Percentiles rank a stretch among this genome's conserved stretches.
Evolutionary conservation across 2,888 invertebrate genomes (phyloP).

Genomic region (Plebejus anna): DNA sequence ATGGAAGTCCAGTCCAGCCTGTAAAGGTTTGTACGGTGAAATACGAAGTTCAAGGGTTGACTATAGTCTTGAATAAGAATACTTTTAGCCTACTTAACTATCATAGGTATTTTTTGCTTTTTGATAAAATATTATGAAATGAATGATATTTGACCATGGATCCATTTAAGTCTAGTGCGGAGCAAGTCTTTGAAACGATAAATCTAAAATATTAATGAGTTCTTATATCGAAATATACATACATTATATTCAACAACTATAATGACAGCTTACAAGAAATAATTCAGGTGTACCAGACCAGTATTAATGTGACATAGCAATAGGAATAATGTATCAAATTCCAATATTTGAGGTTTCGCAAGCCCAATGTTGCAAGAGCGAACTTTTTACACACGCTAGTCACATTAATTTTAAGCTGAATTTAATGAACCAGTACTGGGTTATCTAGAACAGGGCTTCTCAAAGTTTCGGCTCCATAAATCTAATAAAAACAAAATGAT

Average conservation of each 20-base stretch:
- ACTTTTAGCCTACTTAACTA: not conserved
- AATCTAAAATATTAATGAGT: not conserved
- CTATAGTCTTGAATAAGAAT: not conserved
- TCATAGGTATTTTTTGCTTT: not conserved
- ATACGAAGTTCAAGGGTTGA: too few relatives aligned
- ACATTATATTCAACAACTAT: not conserved
- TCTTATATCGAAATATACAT: not conserved
- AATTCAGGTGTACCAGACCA: not conserved
- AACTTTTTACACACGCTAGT: conserved; percentile 22
- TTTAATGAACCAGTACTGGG: conserved; percentile 17
- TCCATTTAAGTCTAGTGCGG: not conserved
- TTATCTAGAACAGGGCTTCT: not conserved
- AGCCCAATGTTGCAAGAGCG: conserved; percentile 11
- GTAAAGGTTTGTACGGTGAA: too few relatives aligned
- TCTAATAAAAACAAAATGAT: not conserved
- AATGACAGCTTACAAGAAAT: not conserved
- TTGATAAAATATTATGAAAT: not conserved
- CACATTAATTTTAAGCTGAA: not conserved
- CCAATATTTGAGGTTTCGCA: conserved; percentile 22
- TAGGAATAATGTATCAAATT: conserved; percentile 31
- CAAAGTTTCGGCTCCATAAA: not conserved
- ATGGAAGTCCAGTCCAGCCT: too few relatives aligned
- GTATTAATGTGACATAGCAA: not conserved
- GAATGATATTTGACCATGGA: not conserved
- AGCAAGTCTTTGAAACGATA: not conserved